Base-by-base conservation (phyloP, 2,113 vertebrate genomes). In the Rafetus swinhoei region DNA sequence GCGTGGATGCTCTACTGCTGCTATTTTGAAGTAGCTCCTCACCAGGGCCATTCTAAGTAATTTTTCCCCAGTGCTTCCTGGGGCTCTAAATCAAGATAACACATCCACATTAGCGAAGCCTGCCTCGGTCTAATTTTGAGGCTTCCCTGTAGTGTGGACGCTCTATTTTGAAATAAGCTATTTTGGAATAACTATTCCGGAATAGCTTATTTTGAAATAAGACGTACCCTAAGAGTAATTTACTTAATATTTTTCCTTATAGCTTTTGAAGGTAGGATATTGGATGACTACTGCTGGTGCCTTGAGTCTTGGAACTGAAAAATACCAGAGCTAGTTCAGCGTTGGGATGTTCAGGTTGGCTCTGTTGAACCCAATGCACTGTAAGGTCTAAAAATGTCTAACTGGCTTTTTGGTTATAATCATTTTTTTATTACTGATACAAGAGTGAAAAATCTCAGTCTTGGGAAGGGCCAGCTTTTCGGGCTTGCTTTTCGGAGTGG, bases 401-500 rank as follows among this genome's bases (percentile, higher is more conserved):
- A 69, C 45, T 74, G 15, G 1, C 82, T 74, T 45, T 93, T 18
- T 65, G 59, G 9, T 88, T 85, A 50, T 79, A 60, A 62, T 93
- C 0, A 39, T 29, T 79, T 93, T 91, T 82, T 91, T 82, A 27
- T 85, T 10, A 22, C 16, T 2, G 39, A 77, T 32, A 84, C 54
- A 86, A 12, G 76, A 85, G 14, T 22, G 39, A 39, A 2, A 0
- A 29, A 29, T 19, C 85, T 65, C 15, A 59, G 8, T 81, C 91
- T 93, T 94, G 86, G 88, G 91, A 90, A 93, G 86, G 59, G 69
- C 94, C 60, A 91, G 0, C 0, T 94, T 96, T 94, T 95, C 95
- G 92, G 84, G 95, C 88, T 95, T 94, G 94, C 94, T 97, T 94
- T 97, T 97, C 86, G 74, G 93, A 96, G 91, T 84, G 79, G 91